Evolutionary conservation across 2,888 invertebrate species (phyloP).

Genomic region (Dryocosmus kuriphilus): DNA sequence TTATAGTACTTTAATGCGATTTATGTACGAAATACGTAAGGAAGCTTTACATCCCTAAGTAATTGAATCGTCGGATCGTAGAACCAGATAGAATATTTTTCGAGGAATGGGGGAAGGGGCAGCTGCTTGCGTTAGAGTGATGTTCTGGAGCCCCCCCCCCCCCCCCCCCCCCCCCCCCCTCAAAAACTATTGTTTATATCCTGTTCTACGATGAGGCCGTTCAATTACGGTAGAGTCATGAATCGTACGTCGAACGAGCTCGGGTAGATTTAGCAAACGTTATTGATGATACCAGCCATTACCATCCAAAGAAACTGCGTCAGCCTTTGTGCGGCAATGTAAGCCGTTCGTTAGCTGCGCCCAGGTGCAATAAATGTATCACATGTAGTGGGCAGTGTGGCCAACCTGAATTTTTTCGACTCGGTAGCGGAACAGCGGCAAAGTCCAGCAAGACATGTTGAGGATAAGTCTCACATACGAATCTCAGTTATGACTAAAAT

Average conservation of each 20-base stretch:
- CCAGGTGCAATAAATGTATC: conserved; percentile 30
- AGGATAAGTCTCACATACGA: conserved; percentile 48
- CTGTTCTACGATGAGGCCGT: too few species aligned
- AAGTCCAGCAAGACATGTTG: conserved; percentile 25
- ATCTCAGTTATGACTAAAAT: conserved; percentile 63
- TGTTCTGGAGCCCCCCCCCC: too few species aligned
- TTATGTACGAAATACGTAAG: background rate
- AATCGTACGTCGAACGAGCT: background rate
- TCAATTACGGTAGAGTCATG: conserved; percentile 7
- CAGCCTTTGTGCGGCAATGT: conserved; percentile 40
- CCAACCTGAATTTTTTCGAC: conserved; percentile 46
- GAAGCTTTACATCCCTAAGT: conserved; percentile 6
- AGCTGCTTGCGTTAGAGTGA: too few species aligned
- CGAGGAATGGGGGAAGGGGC: too few species aligned
- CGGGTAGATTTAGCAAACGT: background rate
- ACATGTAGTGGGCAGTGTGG: conserved; percentile 30
- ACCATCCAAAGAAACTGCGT: conserved; percentile 21
- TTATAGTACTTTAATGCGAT: too few species aligned
- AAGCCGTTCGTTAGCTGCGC: conserved; percentile 30
- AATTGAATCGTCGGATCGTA: too few species aligned
- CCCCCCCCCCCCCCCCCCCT: too few species aligned
- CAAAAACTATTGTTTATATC: too few species aligned
- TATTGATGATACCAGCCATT: conserved; percentile 15
- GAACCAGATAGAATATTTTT: too few species aligned
- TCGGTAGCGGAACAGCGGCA: conserved; percentile 43